Conservation (phyloP, 2,113 vertebrate species). For the Bubo scandiacus region DNA sequence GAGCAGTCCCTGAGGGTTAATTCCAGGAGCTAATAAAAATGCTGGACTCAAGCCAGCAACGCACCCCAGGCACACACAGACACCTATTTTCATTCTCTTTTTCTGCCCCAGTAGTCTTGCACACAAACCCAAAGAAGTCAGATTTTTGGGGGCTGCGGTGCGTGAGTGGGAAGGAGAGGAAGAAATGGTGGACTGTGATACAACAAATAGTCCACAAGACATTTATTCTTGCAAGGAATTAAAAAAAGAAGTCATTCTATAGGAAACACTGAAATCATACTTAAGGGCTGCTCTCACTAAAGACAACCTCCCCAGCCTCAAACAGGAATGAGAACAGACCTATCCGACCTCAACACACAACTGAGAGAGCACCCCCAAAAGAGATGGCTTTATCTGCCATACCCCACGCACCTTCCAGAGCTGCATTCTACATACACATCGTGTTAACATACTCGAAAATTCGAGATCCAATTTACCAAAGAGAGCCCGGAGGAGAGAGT, state of each 20-base stretch:
- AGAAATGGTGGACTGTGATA: accelerated
- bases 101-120: not conserved
- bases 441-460: not conserved
- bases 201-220: accelerated
- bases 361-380: accelerated
- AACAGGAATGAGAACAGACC: accelerated
- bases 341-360: too few relatives aligned
- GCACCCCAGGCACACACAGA: accelerated
- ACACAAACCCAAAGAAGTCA: too few relatives aligned
- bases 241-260: not conserved
- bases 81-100: accelerated
- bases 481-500: not conserved
- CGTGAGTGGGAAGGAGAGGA: not conserved
- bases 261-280: not conserved
- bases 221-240: not conserved
- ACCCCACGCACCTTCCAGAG: accelerated
- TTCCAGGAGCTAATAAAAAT: not conserved
- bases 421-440: not conserved
- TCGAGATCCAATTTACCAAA: not conserved
- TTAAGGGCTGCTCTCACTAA: not conserved
- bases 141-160: not conserved
- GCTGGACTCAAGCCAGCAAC: not conserved
- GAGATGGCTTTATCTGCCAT: accelerated
- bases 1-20: accelerated
- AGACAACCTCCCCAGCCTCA: not conserved